These are phyloP conservation scores for Oedothorax gibbosus DNA, from an alignment of 1,140 invertebrate genomes.

Conservation along the genomic window DNA sequence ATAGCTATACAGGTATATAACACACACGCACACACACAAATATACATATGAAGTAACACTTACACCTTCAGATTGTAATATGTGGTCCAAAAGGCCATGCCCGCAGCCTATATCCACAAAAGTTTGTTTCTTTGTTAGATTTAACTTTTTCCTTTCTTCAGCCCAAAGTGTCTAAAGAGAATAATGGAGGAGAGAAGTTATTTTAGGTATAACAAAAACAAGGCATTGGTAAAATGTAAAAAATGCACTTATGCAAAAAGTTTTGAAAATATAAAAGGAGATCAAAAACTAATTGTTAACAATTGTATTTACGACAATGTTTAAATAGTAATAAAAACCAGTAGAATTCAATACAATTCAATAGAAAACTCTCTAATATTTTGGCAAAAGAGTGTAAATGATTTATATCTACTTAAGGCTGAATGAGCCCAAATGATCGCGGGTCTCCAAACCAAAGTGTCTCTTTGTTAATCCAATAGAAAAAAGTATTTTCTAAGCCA, in stretches of 20 bases:
- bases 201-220: not conserved
- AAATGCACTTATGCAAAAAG: not conserved
- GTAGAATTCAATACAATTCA: not conserved
- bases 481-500: no score
- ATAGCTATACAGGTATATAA: not conserved
- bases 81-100: constrained; percentile 93
- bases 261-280: not conserved
- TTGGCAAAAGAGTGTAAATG: not conserved
- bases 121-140: constrained; percentile 70
- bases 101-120: constrained; percentile 98
- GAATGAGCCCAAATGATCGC: no score
- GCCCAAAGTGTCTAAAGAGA: constrained; percentile 66
- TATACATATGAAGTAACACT: constrained; percentile 45
- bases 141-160: constrained; percentile 65
- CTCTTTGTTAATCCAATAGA: no score
- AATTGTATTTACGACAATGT: not conserved
- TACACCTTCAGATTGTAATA: constrained; percentile 84
- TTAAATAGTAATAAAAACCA: not conserved
- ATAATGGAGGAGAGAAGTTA: not conserved
- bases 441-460: no score
- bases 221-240: not conserved
- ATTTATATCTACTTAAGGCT: no score
- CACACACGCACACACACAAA: not conserved
- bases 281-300: not conserved
- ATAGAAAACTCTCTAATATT: not conserved